These are phyloP conservation scores for Plotosus lineatus DNA, from an alignment of 2,113 vertebrate genomes.

Conservation along the genomic window DNA sequence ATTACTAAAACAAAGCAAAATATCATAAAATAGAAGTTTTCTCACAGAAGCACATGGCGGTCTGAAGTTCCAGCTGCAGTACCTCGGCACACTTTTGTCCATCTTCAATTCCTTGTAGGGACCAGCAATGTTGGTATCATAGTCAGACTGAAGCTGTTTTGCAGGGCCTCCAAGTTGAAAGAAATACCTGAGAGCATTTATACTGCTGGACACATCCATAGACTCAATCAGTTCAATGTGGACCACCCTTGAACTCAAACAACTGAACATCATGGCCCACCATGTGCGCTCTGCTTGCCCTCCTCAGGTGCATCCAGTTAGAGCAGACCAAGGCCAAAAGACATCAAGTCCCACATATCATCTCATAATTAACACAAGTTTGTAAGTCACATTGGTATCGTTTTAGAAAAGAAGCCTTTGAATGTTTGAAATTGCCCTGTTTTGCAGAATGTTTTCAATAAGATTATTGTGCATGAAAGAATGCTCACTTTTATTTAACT, in stretches of 20 bases:
- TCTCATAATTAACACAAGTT: too few species aligned
- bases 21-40: too few species aligned
- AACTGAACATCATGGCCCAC: slow-evolving; percentile 46
- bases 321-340: too few species aligned
- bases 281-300: slow-evolving; percentile 38
- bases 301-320: slow-evolving; percentile 35
- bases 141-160: slow-evolving; percentile 29
- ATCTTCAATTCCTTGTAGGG: slow-evolving; percentile 25
- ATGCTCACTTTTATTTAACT: too few species aligned
- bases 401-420: too few species aligned
- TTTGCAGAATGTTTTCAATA: too few species aligned
- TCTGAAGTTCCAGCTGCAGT: slow-evolving; percentile 34
- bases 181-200: slow-evolving; percentile 31
- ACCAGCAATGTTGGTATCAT: slow-evolving; percentile 38
- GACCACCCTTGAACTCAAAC: slow-evolving; percentile 38
- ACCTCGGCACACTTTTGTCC: not conserved
- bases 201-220: slow-evolving; percentile 31
- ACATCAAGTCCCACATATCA: too few species aligned
- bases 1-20: too few species aligned
- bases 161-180: slow-evolving; percentile 37
- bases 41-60: too few species aligned
- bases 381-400: too few species aligned
- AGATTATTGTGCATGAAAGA: too few species aligned
- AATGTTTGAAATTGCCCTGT: too few species aligned
- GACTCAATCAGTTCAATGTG: slow-evolving; percentile 40